Percentiles rank a stretch among this genome's conserved stretches.
Conservation (phyloP, 2,888 invertebrate species). For the Stenotaenia linearis region DNA sequence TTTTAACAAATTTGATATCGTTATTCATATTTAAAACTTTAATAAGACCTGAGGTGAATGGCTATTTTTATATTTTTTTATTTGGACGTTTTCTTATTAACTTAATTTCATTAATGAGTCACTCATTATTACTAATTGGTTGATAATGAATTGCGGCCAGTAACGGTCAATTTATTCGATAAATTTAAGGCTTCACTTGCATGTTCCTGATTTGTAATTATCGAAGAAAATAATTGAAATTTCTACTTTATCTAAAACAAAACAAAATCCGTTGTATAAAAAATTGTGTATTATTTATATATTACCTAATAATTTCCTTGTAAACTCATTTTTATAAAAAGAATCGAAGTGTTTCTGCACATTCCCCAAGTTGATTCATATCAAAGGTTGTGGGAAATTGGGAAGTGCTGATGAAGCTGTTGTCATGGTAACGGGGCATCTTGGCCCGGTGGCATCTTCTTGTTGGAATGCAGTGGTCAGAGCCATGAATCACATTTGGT, state of each 20-base stretch:
- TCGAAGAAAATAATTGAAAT: not conserved
- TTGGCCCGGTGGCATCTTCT: constrained; percentile 3
- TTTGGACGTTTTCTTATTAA: not conserved
- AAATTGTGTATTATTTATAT: too few species aligned
- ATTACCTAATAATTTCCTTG: too few species aligned
- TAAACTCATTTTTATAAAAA: not conserved
- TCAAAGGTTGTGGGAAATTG: not conserved
- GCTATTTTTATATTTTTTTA: not conserved
- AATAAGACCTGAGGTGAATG: too few species aligned
- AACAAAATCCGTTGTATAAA: too few species aligned
- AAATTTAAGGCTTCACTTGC: not conserved
- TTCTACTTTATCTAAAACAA: too few species aligned
- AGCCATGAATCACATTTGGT: constrained; percentile 28
- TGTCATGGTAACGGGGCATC: constrained; percentile 18
- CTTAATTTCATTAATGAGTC: not conserved
- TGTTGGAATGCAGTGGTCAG: constrained; percentile 24
- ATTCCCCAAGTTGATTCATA: not conserved
- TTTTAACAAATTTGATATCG: too few species aligned
- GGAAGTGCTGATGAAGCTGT: constrained; percentile 26
- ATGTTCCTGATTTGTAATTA: not conserved
- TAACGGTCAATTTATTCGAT: not conserved
- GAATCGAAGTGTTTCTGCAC: not conserved
- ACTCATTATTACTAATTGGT: constrained; percentile 2
- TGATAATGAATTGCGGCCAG: not conserved
- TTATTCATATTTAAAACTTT: too few species aligned